These are phyloP conservation scores for Benitochromis conjunctus DNA, from an alignment of 2,113 vertebrate species.

Conservation along the genomic window DNA sequence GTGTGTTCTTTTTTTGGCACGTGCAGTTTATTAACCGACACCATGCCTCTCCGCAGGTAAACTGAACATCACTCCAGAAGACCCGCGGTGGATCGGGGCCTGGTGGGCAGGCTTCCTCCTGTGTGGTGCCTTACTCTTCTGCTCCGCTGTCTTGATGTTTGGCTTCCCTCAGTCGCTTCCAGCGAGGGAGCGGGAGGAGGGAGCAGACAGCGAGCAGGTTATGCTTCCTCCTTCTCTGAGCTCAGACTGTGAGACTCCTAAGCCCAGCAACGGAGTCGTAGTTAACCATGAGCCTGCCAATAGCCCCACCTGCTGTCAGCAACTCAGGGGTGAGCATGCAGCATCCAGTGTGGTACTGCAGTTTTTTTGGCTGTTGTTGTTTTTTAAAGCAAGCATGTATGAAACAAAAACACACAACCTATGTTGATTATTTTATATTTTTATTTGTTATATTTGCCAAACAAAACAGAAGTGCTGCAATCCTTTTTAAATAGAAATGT, in stretches of 20 bases:
- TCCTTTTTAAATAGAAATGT: not conserved
- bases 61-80: conserved; percentile 88
- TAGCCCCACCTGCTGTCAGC: conserved; percentile 87
- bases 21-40: not conserved
- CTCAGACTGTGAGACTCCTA: conserved; percentile 79
- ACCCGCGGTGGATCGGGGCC: conserved; percentile 97
- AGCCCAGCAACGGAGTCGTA: conserved; percentile 87
- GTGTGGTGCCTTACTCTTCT: conserved; percentile 96
- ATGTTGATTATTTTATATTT: not conserved
- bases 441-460: not conserved
- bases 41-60: conserved; percentile 68
- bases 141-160: conserved; percentile 94
- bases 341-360: not conserved
- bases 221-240: conserved; percentile 81
- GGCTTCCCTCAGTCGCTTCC: conserved; percentile 94
- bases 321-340: conserved; percentile 84
- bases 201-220: conserved; percentile 85
- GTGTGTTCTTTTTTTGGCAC: not conserved
- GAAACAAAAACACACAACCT: not conserved
- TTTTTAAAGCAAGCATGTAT: not conserved
- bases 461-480: not conserved
- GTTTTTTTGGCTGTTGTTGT: not conserved
- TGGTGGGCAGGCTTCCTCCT: conserved; percentile 99
- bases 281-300: conserved; percentile 73
- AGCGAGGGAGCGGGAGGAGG: conserved; percentile 64